Evolutionary conservation across 1,140 invertebrate species (phyloP), one percentile per base, ranked within the genome.

Genomic region (Mercenaria mercenaria): DNA sequence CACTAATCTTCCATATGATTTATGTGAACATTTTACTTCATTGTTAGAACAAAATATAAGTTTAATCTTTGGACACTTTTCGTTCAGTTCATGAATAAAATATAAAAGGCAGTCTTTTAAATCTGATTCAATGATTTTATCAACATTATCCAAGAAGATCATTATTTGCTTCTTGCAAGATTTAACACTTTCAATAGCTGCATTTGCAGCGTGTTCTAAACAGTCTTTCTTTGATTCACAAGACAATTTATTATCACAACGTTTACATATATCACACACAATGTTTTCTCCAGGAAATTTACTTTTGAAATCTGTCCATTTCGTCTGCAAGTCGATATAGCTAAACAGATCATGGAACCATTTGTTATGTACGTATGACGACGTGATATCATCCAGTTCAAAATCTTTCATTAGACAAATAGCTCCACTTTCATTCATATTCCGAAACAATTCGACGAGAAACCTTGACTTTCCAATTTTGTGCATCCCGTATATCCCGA

Each of bases 401-500:
- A 50, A 76, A 76, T 43, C 39, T 76, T 43, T 47, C 2, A 29
- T 1, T 29, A 74, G 13, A 74, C 32, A 74, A 10, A 41, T 0
- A 18, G 20, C 20, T 41, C 10, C 32, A 20, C 3, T 41, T 41
- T 10, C 11, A 37, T 3, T 18, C 23, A 20, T 41, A 10, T 41
- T 74, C 34, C 32, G 20, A 41, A 20, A 41, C 18, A 74, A 6
- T 20, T 18, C 37, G 1, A 18, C 3, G 13, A 76, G 11, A n/a
- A 76, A 29, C n/a, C 41, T 76, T 76, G 72, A 76, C 26, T 47
- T 76, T 20, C 72, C 72, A n/a, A 76, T 76, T 50, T 50, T 76
- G n/a, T 29, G 47, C 41, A 76, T 47, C 41, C 72, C 72, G 10
- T 41, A 50, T 50, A 29, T 26, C 8, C 23, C 4, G 1, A 76